These are phyloP conservation scores for Eueremaeus valkanovi DNA, from an alignment of 2,888 invertebrate species.

Conservation along the genomic window DNA sequence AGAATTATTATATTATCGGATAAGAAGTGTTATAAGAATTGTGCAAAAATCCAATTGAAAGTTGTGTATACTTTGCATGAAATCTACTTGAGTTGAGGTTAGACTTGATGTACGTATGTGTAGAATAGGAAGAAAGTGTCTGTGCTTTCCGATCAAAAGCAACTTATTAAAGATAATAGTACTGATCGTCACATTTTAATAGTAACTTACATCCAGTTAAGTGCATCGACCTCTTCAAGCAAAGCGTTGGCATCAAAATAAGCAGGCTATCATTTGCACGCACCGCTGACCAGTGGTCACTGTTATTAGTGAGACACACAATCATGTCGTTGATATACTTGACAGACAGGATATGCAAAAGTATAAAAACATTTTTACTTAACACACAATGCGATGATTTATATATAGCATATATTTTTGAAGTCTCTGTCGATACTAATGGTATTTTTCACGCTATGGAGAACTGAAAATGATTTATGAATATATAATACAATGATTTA, in stretches of 20 bases:
- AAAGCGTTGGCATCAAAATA: neutral
- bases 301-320: neutral
- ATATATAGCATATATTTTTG: neutral
- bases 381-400: neutral
- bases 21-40: too few species aligned
- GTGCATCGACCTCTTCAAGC: conserved; percentile 8
- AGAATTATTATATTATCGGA: too few species aligned
- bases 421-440: neutral
- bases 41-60: too few species aligned
- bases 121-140: too few species aligned
- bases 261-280: conserved; percentile 4
- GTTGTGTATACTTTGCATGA: too few species aligned
- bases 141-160: too few species aligned
- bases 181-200: neutral
- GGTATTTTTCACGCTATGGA: conserved; percentile 27
- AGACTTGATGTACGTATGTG: too few species aligned
- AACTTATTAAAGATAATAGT: neutral
- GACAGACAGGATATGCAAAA: conserved; percentile 1
- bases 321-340: too few species aligned
- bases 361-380: neutral
- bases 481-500: conserved; percentile 14
- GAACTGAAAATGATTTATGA: conserved; percentile 12
- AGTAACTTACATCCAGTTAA: neutral
- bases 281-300: conserved; percentile 21
- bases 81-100: too few species aligned